Conservation (phyloP, 2,113 vertebrate species). For the Ailurus styani region DNA sequence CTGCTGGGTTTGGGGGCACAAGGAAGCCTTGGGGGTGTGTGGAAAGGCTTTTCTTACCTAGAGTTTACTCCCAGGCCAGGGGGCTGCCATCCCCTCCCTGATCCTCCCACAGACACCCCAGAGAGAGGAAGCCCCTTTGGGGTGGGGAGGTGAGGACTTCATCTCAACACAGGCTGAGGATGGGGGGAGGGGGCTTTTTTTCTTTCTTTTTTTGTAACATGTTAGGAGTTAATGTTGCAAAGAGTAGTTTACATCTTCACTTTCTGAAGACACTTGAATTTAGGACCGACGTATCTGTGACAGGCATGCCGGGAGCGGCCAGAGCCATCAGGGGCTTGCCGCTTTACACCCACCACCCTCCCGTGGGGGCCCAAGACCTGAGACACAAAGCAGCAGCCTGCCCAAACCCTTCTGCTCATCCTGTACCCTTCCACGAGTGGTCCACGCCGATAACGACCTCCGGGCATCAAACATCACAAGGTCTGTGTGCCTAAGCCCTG, state of each 20-base stretch:
- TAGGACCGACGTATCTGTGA: conserved; percentile 89
- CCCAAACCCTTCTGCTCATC: neutral
- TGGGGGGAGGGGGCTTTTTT: neutral
- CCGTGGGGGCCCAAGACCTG: neutral
- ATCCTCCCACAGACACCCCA: neutral
- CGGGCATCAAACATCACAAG: neutral
- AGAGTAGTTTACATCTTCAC: conserved; percentile 86
- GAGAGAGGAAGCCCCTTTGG: conserved; percentile 1
- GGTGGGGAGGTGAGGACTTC: conserved; percentile 14
- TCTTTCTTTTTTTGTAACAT: conserved; percentile 5
- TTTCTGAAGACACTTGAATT: conserved; percentile 89
- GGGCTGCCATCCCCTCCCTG: conserved; percentile 4
- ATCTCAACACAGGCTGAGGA: conserved; percentile 36
- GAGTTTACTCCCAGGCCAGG: neutral
- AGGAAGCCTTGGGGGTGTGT: neutral
- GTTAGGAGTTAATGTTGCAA: conserved; percentile 78
- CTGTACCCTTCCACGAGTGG: neutral
- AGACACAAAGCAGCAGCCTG: conserved; percentile 42
- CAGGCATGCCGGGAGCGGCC: conserved; percentile 76
- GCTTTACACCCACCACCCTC: conserved; percentile 35
- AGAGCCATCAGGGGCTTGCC: conserved; percentile 8
- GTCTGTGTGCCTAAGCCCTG: neutral
- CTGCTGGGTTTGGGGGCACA: conserved; percentile 33
- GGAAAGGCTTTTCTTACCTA: neutral
- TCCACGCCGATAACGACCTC: neutral